A percentile compares a stretch with the other conserved stretches of the same genome.
These are phyloP conservation scores for Scarus forsteni DNA, from an alignment of 2,797 vertebrate genomes.

Conservation along the genomic window DNA sequence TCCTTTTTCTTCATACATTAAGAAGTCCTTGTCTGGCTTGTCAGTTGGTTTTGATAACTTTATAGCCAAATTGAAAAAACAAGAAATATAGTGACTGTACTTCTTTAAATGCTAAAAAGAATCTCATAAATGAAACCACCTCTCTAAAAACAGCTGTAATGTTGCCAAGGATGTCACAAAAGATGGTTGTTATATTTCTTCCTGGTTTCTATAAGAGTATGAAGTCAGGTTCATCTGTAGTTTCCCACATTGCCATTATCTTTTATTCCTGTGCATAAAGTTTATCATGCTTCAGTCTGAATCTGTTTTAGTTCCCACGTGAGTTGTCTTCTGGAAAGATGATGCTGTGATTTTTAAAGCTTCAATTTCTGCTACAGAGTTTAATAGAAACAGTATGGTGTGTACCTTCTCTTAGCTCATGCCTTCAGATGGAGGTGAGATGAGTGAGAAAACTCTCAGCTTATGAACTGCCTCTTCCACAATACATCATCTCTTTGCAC, in stretches of 20 bases:
- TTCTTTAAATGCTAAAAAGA: too few relatives aligned
- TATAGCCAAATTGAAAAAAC: too few relatives aligned
- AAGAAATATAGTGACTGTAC: too few relatives aligned
- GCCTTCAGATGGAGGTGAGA: too few relatives aligned
- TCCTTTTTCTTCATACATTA: too few relatives aligned
- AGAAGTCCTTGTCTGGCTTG: too few relatives aligned
- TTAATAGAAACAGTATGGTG: background rate
- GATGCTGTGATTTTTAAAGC: slow-evolving; percentile 25
- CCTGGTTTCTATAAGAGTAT: background rate
- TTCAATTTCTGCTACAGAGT: slow-evolving; percentile 3
- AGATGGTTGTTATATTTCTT: background rate
- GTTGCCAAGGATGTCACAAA: slow-evolving; percentile 1
- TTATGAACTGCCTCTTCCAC: slow-evolving; percentile 13
- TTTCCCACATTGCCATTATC: background rate
- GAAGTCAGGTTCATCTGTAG: slow-evolving; percentile 3
- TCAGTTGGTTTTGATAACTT: too few relatives aligned
- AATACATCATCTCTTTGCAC: slow-evolving; percentile 40
- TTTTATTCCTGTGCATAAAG: background rate
- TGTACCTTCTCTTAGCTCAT: slow-evolving; percentile 8
- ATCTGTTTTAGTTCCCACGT: slow-evolving; percentile 14
- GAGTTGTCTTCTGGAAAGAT: slow-evolving; percentile 11
- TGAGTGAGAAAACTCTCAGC: background rate
- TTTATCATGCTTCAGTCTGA: slow-evolving; percentile 6
- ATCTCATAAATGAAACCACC: too few relatives aligned
- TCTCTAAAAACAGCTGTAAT: background rate